These are phyloP conservation scores for Nothobranchius kuhntae DNA, from an alignment of 2,113 vertebrate species.

Conservation along the genomic window DNA sequence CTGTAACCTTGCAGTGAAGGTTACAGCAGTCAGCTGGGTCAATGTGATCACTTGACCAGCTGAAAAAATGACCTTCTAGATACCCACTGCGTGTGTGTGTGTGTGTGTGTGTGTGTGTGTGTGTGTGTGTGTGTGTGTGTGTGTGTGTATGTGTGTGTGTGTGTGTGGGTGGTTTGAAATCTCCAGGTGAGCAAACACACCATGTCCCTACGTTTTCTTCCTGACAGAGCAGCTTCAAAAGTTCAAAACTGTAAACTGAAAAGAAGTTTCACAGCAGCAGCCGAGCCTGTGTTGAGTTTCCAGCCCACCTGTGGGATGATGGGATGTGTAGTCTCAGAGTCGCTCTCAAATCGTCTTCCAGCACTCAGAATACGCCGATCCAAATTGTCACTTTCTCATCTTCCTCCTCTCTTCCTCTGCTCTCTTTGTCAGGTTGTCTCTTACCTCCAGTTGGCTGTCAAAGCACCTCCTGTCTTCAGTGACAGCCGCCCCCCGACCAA, in stretches of 20 bases:
- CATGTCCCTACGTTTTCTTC: slow-evolving; percentile 1
- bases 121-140: slow-evolving; percentile 14
- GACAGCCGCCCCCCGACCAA: slow-evolving; percentile 44
- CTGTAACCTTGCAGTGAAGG: slow-evolving; percentile 76
- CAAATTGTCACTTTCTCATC: slow-evolving; percentile 66
- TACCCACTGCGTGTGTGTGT: slow-evolving; percentile 63
- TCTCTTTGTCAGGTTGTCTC: slow-evolving; percentile 40
- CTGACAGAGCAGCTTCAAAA: slow-evolving; percentile 1
- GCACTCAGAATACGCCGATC: slow-evolving; percentile 40
- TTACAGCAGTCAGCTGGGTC: slow-evolving; percentile 70
- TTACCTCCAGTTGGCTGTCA: slow-evolving; percentile 41
- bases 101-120: slow-evolving; percentile 23
- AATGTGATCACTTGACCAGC: slow-evolving; percentile 68
- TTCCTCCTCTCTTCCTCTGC: slow-evolving; percentile 34
- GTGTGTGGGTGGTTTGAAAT: slow-evolving; percentile 3
- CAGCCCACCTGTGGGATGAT: slow-evolving; percentile 65
- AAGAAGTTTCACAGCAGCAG: not conserved
- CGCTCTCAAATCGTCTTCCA: slow-evolving; percentile 38
- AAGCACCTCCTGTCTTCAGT: slow-evolving; percentile 60
- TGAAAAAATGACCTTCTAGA: slow-evolving; percentile 77
- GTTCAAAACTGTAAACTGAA: slow-evolving; percentile 2
- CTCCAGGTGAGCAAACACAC: slow-evolving; percentile 66
- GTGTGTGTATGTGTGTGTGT: slow-evolving; percentile 11
- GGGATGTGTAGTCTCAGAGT: slow-evolving; percentile 34
- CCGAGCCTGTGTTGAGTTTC: slow-evolving; percentile 3